Evolutionary conservation across 2,113 vertebrate species (phyloP).

Genomic region (Galbula dea): DNA sequence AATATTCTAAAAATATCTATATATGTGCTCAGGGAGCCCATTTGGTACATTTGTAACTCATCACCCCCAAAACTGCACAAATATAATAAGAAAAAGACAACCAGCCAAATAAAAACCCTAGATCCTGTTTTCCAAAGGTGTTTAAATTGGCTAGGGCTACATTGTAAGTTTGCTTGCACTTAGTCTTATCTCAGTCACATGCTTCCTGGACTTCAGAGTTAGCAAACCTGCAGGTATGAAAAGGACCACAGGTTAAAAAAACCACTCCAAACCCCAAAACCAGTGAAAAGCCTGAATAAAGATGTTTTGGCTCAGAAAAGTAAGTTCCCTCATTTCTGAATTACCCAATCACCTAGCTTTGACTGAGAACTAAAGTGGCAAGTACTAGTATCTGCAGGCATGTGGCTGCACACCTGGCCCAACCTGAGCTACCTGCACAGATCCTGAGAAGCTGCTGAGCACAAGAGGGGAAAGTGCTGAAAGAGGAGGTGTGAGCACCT

Average conservation of each 20-base stretch:
- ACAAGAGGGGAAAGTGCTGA: neutral
- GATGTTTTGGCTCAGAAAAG: neutral
- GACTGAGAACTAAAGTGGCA: neutral
- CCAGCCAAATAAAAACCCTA: too few species aligned
- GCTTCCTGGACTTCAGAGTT: neutral
- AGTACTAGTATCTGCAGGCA: neutral
- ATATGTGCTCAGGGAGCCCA: accelerated
- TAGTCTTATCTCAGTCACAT: neutral
- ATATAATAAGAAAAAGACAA: neutral
- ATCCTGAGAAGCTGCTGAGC: neutral
- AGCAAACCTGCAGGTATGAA: neutral
- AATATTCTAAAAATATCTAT: neutral
- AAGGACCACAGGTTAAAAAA: neutral
- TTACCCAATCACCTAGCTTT: neutral
- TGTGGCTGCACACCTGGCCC: accelerated
- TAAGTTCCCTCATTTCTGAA: neutral
- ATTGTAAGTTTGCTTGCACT: neutral
- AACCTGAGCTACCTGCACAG: neutral
- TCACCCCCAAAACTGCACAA: neutral
- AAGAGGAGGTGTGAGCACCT: neutral
- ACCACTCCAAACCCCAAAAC: neutral
- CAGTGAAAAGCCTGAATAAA: neutral
- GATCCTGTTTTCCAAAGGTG: neutral
- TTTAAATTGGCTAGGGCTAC: neutral
- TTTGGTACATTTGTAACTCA: neutral